phyloP scores from a whole-genome alignment of 1,140 invertebrate species.

The Formica selysi region DNA sequence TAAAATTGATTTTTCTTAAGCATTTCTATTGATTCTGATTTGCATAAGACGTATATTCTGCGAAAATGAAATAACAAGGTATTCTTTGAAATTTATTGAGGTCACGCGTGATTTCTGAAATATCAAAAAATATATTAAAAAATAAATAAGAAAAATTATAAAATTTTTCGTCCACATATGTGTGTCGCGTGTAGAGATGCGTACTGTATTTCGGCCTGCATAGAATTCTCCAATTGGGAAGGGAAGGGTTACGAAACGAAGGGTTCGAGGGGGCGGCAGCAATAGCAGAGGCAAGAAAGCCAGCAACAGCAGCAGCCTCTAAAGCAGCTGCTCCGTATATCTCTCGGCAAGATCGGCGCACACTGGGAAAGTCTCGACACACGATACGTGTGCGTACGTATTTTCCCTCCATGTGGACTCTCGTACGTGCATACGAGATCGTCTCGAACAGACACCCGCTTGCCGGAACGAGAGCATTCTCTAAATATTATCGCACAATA shows the following conservation, averaged over 20 bases:
- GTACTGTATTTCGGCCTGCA: slow-evolving; percentile 1
- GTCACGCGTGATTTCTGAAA: background rate
- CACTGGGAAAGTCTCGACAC: slow-evolving; percentile 65
- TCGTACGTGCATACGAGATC: slow-evolving; percentile 51
- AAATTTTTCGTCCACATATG: background rate
- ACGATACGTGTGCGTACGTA: slow-evolving; percentile 41
- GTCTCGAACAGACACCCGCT: slow-evolving; percentile 65
- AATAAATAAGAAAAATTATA: slow-evolving; percentile 10
- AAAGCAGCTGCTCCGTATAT: slow-evolving; percentile 78
- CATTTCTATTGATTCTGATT: background rate
- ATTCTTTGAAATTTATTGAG: background rate
- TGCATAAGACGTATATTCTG: background rate
- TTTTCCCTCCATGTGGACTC: slow-evolving; percentile 45
- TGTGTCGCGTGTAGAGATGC: background rate
- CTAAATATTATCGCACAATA: slow-evolving; percentile 81
- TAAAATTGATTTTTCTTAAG: background rate
- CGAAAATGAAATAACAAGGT: background rate
- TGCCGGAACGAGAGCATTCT: slow-evolving; percentile 75
- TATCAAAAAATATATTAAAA: background rate
- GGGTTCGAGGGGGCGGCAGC: slow-evolving; percentile 47
- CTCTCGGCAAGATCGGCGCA: slow-evolving; percentile 80
- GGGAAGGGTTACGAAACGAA: background rate
- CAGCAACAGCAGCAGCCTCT: slow-evolving; percentile 63
- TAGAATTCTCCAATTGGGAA: slow-evolving; percentile 15
- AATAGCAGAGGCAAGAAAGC: slow-evolving; percentile 43